Conservation (phyloP, 2,797 vertebrate species). For the Pseudocheirus occidentalis region DNA sequence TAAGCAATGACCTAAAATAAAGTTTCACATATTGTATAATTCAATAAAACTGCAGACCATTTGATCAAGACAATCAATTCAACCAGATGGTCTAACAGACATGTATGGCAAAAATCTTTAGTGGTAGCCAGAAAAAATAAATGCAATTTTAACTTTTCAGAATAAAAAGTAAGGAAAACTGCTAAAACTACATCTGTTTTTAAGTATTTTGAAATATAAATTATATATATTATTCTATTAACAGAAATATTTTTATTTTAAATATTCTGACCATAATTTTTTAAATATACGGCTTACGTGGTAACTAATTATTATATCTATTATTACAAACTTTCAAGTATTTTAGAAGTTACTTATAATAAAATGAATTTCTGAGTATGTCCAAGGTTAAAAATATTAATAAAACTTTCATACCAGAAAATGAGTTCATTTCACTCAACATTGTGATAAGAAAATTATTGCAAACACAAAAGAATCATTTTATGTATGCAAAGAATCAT, state of each 20-base stretch:
- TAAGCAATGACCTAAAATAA: constrained; percentile 35
- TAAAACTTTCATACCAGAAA: neutral
- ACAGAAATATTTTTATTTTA: constrained; percentile 7
- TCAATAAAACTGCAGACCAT: constrained; percentile 56
- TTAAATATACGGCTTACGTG: constrained; percentile 19
- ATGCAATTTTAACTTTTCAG: constrained; percentile 67
- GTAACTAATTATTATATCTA: constrained; percentile 5
- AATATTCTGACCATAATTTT: constrained; percentile 28
- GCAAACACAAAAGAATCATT: neutral
- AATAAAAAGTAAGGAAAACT: constrained; percentile 60
- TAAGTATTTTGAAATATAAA: constrained; percentile 22
- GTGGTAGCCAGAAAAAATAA: constrained; percentile 58
- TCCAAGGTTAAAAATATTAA: neutral
- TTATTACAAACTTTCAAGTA: neutral
- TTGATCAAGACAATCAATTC: constrained; percentile 71
- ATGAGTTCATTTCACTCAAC: neutral
- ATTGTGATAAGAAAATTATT: neutral
- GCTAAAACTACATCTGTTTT: constrained; percentile 51
- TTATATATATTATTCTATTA: neutral
- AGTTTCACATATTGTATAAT: neutral
- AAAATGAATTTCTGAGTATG: neutral
- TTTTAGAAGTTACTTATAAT: neutral
- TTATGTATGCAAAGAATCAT: constrained; percentile 1
- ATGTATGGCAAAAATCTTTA: constrained; percentile 68
- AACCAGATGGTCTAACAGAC: constrained; percentile 70